Evolutionary conservation across 92 coral and sea anemone genomes (phyloP).

Genomic region (Palythoa grandis): DNA sequence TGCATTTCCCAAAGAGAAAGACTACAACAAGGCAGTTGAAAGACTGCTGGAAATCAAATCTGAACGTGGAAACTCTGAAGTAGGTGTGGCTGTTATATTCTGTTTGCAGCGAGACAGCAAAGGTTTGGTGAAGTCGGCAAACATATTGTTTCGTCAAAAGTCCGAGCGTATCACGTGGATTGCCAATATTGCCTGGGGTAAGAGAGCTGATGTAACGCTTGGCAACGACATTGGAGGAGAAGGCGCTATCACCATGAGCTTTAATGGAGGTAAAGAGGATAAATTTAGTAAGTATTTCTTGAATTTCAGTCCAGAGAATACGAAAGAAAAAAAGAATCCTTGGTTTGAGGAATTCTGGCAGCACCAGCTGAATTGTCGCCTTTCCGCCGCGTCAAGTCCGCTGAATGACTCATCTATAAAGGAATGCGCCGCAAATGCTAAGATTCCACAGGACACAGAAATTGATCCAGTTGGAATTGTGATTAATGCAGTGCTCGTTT

Average conservation of each 20-base stretch:
- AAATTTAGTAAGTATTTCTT: constrained; percentile 23
- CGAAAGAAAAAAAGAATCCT: background rate
- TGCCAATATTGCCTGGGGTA: constrained; percentile 34
- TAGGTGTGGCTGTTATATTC: constrained; percentile 44
- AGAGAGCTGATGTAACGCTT: constrained; percentile 20
- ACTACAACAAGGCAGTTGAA: constrained; percentile 22
- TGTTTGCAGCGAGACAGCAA: constrained; percentile 52
- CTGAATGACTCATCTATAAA: background rate
- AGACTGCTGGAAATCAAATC: constrained; percentile 3
- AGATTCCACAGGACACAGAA: background rate
- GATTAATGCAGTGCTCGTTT: constrained; percentile 26
- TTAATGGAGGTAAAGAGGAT: constrained; percentile 22
- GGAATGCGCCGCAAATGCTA: background rate
- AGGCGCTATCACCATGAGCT: constrained; percentile 29
- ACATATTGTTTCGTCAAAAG: background rate
- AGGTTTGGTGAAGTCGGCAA: constrained; percentile 47
- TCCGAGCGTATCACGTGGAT: constrained; percentile 53
- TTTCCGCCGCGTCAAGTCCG: background rate
- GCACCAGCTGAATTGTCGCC: constrained; percentile 19
- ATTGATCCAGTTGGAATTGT: constrained; percentile 32
- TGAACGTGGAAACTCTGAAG: constrained; percentile 15
- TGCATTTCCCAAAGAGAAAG: constrained; percentile 36
- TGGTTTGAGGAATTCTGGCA: constrained; percentile 43
- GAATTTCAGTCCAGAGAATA: background rate
- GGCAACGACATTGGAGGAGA: constrained; percentile 11